Base-by-base conservation (phyloP, 2,113 vertebrate genomes). In the Larimichthys polyactis region DNA sequence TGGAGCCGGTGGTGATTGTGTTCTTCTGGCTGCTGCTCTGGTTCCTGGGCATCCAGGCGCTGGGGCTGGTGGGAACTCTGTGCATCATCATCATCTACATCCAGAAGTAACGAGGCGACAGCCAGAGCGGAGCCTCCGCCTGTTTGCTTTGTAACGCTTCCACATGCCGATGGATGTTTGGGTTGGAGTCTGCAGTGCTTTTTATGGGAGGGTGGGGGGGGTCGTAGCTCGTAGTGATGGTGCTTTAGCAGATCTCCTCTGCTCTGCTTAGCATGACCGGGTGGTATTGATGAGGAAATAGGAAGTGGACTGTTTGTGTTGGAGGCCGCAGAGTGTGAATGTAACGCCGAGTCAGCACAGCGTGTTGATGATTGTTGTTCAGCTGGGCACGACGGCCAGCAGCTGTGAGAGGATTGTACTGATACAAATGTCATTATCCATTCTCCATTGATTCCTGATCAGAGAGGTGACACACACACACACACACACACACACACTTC, bases 21-120 rank as follows among this genome's bases (percentile, higher is more conserved):
- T 94, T 99, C 92, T 99, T 99, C 92, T 99, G 97, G 97, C 71
- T 96, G 65, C 96, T 99, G 94, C 95, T 99, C 48, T 98, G 98
- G 97, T 99, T 99, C 90, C 96, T 99, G 63, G 98, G 98, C 11
- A 93, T 99, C 15, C 97, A 99, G 92, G 97, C 98, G 43, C 94
- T 99, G 68, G 97, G 97, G 78, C 95, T 99, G 7, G 98, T 99
- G 79, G 97, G 97, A 87, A 96, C 97, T 79, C 94, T 99, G 82
- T 99, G 98, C 94, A 96, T 99, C 90, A 96, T 99, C 83, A 98
- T 99, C 93, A 96, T 99, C 95, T 99, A 97, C 90, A 97, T 99
- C 71, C 98, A 99, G 82, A 96, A 99, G 87, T 97, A 93, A 95
- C 52, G 4, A 48, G 52, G 29, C 4, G 67, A 40, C 4, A 3